phyloP scores from a whole-genome alignment of 2,113 vertebrate genomes.

The Platichthys flesus region DNA sequence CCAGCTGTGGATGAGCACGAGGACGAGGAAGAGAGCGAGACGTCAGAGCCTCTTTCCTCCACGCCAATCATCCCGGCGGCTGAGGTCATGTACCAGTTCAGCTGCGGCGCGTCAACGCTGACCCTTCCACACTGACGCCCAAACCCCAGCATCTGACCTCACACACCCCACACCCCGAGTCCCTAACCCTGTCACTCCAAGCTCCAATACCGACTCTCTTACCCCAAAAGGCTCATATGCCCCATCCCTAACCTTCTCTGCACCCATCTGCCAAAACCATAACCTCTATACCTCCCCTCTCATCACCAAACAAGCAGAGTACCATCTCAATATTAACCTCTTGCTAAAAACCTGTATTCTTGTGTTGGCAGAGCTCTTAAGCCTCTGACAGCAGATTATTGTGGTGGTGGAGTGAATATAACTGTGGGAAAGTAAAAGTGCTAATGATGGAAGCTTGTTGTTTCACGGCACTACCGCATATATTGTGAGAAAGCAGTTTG shows the following conservation, averaged over 20 bases:
- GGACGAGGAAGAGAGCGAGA: constrained; percentile 56
- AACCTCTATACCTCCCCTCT: constrained; percentile 75
- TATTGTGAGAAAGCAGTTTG: constrained; percentile 31
- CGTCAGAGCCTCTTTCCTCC: constrained; percentile 65
- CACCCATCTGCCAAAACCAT: constrained; percentile 75
- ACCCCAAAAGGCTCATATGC: constrained; percentile 63
- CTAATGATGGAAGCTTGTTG: constrained; percentile 49
- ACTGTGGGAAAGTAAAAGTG: constrained; percentile 71
- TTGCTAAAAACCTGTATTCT: constrained; percentile 56
- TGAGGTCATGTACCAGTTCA: constrained; percentile 69
- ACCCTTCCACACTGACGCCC: constrained; percentile 59
- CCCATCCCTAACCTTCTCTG: constrained; percentile 69
- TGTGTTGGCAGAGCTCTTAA: constrained; percentile 63
- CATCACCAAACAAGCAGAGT: constrained; percentile 76
- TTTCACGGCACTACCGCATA: constrained; percentile 24
- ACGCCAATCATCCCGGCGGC: constrained; percentile 72
- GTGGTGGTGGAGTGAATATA: constrained; percentile 21
- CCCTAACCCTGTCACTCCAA: constrained; percentile 83
- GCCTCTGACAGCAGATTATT: constrained; percentile 55
- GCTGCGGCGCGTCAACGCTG: constrained; percentile 52
- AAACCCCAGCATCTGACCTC: constrained; percentile 71
- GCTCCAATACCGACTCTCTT: constrained; percentile 64
- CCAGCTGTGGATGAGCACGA: constrained; percentile 38
- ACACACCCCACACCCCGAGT: constrained; percentile 70
- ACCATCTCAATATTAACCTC: constrained; percentile 76